phyloP scores from a whole-genome alignment of 2,797 vertebrate species.

The Protonibea diacanthus region DNA sequence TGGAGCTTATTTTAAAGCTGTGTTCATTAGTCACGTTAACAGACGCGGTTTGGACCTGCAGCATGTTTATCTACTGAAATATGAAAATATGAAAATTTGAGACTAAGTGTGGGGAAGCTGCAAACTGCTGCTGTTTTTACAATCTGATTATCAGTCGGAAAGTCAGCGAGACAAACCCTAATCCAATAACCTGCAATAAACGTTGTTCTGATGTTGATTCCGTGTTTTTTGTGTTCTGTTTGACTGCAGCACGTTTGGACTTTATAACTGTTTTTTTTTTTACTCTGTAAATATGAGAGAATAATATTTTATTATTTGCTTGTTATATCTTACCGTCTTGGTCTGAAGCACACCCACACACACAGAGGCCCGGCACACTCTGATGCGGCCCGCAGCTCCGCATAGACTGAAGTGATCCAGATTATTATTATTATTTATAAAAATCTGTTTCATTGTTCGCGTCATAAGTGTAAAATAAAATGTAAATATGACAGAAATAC shows the following conservation, averaged over 20 bases:
- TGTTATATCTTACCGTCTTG: not conserved
- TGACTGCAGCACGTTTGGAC: no score
- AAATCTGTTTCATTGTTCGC: not conserved
- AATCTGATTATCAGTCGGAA: not conserved
- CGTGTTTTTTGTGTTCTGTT: not conserved
- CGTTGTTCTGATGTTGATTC: not conserved
- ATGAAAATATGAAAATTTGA: no score
- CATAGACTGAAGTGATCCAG: not conserved
- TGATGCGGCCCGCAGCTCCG: not conserved
- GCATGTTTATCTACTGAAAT: not conserved
- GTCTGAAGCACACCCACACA: not conserved
- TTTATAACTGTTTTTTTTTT: no score
- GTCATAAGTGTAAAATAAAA: slow-evolving; percentile 1
- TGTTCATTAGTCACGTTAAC: not conserved
- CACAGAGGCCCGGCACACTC: not conserved
- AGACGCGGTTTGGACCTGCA: not conserved
- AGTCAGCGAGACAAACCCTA: not conserved
- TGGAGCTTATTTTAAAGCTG: not conserved
- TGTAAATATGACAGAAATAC: not conserved
- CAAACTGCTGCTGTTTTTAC: not conserved
- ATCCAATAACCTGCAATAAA: not conserved
- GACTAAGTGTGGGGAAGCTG: not conserved
- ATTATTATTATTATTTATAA: not conserved
- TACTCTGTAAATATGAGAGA: not conserved
- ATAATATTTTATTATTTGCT: no score